Percentiles rank a stretch among this genome's conserved stretches.
These are phyloP conservation scores for Champsocephalus gunnari DNA, from an alignment of 2,797 vertebrate genomes.

Conservation along the genomic window DNA sequence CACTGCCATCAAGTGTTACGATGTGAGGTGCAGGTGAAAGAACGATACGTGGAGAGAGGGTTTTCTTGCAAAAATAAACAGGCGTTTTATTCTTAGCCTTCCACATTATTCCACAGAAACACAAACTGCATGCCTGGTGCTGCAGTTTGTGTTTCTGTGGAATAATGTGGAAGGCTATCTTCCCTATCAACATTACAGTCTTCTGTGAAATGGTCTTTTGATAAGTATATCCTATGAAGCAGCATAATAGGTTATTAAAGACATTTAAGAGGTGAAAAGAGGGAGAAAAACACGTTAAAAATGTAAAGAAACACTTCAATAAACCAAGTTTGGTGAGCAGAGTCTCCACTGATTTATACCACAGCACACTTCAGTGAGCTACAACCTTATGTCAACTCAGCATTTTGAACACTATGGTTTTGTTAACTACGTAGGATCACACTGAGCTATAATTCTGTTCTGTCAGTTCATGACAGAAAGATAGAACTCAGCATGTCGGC, in stretches of 20 bases:
- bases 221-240: not conserved
- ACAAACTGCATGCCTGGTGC: no score
- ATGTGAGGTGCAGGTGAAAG: no score
- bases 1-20: no score
- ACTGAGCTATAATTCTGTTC: slow-evolving; percentile 21
- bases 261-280: slow-evolving; percentile 13
- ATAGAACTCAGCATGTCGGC: slow-evolving; percentile 22
- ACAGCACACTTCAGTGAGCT: slow-evolving; percentile 23
- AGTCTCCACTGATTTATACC: slow-evolving; percentile 22
- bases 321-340: slow-evolving; percentile 27
- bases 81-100: no score
- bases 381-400: slow-evolving; percentile 42
- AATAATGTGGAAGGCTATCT: not conserved
- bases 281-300: slow-evolving; percentile 2
- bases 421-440: slow-evolving; percentile 31
- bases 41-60: no score
- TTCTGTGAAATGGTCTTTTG: slow-evolving; percentile 1
- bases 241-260: not conserved
- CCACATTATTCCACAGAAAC: no score
- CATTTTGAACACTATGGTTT: slow-evolving; percentile 27
- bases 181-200: not conserved
- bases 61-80: no score
- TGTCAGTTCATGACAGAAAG: slow-evolving; percentile 22
- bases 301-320: slow-evolving; percentile 16
- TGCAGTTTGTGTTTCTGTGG: no score